These are phyloP conservation scores for Eumaeus atala DNA, from an alignment of 1,140 invertebrate genomes.

Conservation along the genomic window DNA sequence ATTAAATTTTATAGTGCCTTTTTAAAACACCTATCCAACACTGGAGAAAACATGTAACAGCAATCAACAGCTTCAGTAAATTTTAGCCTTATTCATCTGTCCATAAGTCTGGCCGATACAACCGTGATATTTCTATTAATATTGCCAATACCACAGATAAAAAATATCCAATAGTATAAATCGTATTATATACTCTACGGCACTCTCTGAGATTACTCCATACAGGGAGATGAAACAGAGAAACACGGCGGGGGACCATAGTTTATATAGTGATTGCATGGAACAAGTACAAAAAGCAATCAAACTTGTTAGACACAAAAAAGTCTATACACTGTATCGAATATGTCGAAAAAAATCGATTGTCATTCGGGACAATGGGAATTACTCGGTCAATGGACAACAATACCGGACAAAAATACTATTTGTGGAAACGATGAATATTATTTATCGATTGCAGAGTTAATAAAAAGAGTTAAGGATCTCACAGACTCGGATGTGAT, in stretches of 20 bases:
- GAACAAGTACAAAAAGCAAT: constrained; percentile 17
- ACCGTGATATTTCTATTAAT: no score
- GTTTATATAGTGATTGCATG: constrained; percentile 3
- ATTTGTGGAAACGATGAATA: constrained; percentile 11
- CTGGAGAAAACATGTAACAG: no score
- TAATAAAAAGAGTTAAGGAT: constrained; percentile 3
- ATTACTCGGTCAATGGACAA: constrained; percentile 36
- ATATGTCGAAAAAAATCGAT: constrained; percentile 31
- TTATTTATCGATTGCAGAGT: constrained; percentile 3
- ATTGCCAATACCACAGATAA: no score
- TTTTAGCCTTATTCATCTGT: no score
- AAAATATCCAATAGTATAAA: no score
- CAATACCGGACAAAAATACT: constrained; percentile 15
- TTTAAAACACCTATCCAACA: no score
- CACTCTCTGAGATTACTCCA: no score
- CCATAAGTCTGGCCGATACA: no score
- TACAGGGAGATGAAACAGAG: no score
- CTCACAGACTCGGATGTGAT: constrained; percentile 1
- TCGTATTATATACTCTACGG: no score
- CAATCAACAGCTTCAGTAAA: no score
- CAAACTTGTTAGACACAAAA: constrained; percentile 11
- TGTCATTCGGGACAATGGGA: constrained; percentile 37
- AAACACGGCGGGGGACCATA: neutral
- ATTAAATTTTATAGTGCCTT: no score
- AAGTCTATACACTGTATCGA: constrained; percentile 10